Conservation (phyloP, 2,797 vertebrate species). For the Taenioides sp. region DNA sequence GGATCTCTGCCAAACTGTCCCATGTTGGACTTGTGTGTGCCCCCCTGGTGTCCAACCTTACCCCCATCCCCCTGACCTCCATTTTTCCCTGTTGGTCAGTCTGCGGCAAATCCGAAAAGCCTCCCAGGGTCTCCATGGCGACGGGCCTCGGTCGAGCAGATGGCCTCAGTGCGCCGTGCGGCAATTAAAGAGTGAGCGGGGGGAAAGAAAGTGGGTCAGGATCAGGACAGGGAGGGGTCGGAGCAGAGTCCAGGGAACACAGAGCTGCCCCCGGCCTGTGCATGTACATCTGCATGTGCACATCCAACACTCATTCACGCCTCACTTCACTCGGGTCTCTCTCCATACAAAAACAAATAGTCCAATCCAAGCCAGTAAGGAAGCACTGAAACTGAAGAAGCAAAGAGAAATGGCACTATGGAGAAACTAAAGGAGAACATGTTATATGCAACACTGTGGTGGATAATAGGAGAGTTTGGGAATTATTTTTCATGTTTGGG, state of each 20-base stretch:
- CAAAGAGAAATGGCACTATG: slow-evolving; percentile 7
- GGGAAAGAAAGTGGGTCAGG: slow-evolving; percentile 76
- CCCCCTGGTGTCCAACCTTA: slow-evolving; percentile 29
- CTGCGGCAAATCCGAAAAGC: slow-evolving; percentile 88
- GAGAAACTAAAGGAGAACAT: not conserved
- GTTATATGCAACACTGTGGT: too few relatives aligned
- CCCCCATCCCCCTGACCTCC: slow-evolving; percentile 73
- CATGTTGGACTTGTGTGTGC: slow-evolving; percentile 9
- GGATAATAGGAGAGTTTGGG: too few relatives aligned
- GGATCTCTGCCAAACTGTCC: slow-evolving; percentile 28
- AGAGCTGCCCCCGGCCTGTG: slow-evolving; percentile 55
- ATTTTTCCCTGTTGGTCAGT: slow-evolving; percentile 74
- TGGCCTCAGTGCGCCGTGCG: slow-evolving; percentile 86
- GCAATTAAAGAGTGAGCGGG: slow-evolving; percentile 81
- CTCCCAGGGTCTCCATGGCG: slow-evolving; percentile 86
- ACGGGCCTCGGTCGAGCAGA: slow-evolving; percentile 88
- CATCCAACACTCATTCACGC: slow-evolving; percentile 39
- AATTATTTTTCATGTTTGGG: too few relatives aligned
- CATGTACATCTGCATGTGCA: slow-evolving; percentile 32
- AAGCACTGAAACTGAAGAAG: slow-evolving; percentile 33
- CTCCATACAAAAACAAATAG: slow-evolving; percentile 64
- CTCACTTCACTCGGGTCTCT: slow-evolving; percentile 43
- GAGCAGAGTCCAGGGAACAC: slow-evolving; percentile 41
- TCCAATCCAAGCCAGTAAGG: slow-evolving; percentile 36
- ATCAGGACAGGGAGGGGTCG: slow-evolving; percentile 41